phyloP scores from a whole-genome alignment of 2,797 vertebrate genomes.

The Acropternis orthonyx region DNA sequence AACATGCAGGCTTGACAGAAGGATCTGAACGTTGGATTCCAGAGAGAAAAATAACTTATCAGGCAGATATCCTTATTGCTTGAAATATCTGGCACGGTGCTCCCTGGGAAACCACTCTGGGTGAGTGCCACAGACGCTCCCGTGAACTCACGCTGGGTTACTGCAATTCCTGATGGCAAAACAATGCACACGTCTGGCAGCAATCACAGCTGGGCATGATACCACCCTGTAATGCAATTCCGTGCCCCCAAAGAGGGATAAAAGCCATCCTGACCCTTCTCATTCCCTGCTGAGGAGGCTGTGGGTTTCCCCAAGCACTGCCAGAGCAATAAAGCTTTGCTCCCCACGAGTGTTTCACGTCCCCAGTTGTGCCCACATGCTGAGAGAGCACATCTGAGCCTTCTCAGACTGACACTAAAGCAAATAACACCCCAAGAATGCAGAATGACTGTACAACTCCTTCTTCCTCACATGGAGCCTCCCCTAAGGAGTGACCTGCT shows the following conservation, averaged over 20 bases:
- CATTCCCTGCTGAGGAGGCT: slow-evolving; percentile 8
- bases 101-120: slow-evolving; percentile 59
- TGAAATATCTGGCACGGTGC: slow-evolving; percentile 42
- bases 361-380: neutral
- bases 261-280: slow-evolving; percentile 62
- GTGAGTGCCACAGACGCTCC: slow-evolving; percentile 43
- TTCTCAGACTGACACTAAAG: neutral
- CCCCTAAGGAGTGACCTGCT: neutral
- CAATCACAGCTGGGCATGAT: slow-evolving; percentile 52
- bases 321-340: neutral
- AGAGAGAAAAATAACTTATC: slow-evolving; percentile 60
- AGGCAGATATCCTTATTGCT: slow-evolving; percentile 53
- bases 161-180: slow-evolving; percentile 53
- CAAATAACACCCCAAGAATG: neutral
- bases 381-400: neutral
- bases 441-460: neutral
- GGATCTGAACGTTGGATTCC: slow-evolving; percentile 34
- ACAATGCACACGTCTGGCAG: slow-evolving; percentile 63
- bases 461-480: neutral
- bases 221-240: slow-evolving; percentile 64
- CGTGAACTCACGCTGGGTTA: slow-evolving; percentile 58
- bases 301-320: neutral
- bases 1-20: slow-evolving; percentile 26
- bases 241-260: slow-evolving; percentile 39
- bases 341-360: neutral